A percentile compares a stretch with the other conserved stretches of the same genome.
Evolutionary conservation across 2,113 vertebrate genomes (phyloP).

Genomic region (Podarcis muralis): DNA sequence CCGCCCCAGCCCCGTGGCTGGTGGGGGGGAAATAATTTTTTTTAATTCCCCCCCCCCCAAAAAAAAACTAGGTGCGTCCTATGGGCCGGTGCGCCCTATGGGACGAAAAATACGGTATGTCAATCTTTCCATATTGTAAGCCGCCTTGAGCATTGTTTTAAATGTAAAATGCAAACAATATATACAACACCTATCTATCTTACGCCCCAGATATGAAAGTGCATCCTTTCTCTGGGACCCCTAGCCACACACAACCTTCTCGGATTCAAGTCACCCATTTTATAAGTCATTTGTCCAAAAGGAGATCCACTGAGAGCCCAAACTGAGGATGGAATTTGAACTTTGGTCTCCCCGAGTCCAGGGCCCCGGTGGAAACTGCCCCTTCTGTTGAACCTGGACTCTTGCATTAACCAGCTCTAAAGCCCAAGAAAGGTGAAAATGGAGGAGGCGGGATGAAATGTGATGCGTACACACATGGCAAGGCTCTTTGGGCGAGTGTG

Average conservation of each 20-base stretch:
- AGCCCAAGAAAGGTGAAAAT: background rate
- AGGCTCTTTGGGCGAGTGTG: fast-evolving
- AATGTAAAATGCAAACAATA: no score
- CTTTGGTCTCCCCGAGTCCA: background rate
- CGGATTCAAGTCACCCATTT: background rate
- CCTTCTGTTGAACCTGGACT: background rate
- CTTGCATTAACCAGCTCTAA: background rate
- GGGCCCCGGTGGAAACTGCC: background rate
- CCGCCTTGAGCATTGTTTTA: no score
- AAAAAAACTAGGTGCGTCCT: no score
- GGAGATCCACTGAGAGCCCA: background rate
- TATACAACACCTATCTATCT: background rate
- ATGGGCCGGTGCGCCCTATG: no score
- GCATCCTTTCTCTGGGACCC: background rate
- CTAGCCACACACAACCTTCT: background rate
- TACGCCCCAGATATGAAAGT: no score
- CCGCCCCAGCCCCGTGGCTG: no score
- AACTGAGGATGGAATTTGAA: background rate
- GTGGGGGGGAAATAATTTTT: no score
- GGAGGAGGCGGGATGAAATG: conserved; percentile 45
- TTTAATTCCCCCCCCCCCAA: no score
- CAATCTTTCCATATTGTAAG: no score
- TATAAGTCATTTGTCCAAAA: background rate
- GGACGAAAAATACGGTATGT: no score
- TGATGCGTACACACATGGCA: conserved; percentile 6